Conservation (phyloP, 2,888 invertebrate genomes). For the Neoitamus cyanurus region DNA sequence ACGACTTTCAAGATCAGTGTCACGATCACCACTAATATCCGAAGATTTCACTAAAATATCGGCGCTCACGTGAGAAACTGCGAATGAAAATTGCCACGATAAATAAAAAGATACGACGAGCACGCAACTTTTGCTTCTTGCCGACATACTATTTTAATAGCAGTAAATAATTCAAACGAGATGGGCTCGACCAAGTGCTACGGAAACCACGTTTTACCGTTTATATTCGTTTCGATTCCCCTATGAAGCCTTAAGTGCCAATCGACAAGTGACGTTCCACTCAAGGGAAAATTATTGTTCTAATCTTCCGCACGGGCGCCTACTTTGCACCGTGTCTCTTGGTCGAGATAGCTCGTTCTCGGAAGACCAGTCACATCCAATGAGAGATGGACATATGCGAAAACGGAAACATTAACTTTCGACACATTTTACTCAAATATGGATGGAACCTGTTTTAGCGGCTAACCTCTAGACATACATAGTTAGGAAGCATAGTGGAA, state of each 20-base stretch:
- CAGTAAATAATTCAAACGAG: background rate
- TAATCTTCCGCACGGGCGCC: background rate
- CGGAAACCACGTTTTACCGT: background rate
- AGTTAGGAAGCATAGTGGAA: slow-evolving; percentile 8
- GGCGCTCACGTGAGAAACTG: background rate
- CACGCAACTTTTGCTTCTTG: background rate
- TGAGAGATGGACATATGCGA: slow-evolving; percentile 1
- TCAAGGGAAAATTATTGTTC: background rate
- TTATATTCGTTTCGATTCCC: background rate
- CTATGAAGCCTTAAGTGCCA: background rate
- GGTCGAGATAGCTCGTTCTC: background rate
- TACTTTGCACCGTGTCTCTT: background rate
- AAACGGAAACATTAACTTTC: background rate
- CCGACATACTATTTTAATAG: background rate
- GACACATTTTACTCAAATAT: background rate
- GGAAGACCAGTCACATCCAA: background rate
- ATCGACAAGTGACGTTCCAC: background rate
- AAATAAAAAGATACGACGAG: background rate
- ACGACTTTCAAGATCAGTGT: slow-evolving; percentile 10
- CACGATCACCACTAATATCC: background rate
- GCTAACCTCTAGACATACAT: slow-evolving; percentile 16
- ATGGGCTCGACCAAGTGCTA: background rate
- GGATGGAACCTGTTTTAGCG: background rate
- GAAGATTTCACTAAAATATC: background rate
- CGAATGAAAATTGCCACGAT: background rate